phyloP scores from a whole-genome alignment of 2,113 vertebrate genomes.

The Albula glossodonta region DNA sequence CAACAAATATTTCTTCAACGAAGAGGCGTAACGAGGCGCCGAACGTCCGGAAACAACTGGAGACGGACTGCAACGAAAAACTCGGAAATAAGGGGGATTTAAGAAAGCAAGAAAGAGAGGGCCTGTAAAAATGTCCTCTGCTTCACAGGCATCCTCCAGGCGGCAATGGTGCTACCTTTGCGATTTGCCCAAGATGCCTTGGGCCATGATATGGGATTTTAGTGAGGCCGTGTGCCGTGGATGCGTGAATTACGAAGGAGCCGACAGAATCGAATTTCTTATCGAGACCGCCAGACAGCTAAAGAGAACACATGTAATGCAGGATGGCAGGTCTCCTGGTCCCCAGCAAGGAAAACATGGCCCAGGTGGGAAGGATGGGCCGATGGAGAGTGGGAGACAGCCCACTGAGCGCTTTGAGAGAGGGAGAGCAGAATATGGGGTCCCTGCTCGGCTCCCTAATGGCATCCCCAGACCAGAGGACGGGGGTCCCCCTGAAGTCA shows the following conservation, averaged over 20 bases:
- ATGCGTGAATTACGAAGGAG: constrained; percentile 90
- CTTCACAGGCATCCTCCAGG: constrained; percentile 80
- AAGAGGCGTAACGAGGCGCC: constrained; percentile 22
- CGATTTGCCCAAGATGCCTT: constrained; percentile 89
- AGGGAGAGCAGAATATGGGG: constrained; percentile 69
- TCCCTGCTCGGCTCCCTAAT: constrained; percentile 70
- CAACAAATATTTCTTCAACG: background rate
- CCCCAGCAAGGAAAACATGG: constrained; percentile 77
- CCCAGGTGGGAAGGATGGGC: constrained; percentile 57
- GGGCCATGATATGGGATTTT: constrained; percentile 92
- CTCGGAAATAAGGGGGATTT: constrained; percentile 43
- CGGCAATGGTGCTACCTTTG: constrained; percentile 91
- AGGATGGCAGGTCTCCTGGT: constrained; percentile 83
- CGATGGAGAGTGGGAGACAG: constrained; percentile 57
- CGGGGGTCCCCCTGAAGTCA: constrained; percentile 69
- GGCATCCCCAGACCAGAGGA: constrained; percentile 72
- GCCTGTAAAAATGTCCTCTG: constrained; percentile 76
- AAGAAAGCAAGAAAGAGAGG: constrained; percentile 42
- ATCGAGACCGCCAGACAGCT: constrained; percentile 84
- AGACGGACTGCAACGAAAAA: constrained; percentile 16
- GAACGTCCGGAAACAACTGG: background rate
- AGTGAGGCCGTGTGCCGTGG: constrained; percentile 88
- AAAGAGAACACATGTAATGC: constrained; percentile 81
- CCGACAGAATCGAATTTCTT: constrained; percentile 84
- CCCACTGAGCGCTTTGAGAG: constrained; percentile 68